Evolutionary conservation across 2,113 vertebrate genomes (phyloP).

Genomic region (Pristiophorus japonicus): DNA sequence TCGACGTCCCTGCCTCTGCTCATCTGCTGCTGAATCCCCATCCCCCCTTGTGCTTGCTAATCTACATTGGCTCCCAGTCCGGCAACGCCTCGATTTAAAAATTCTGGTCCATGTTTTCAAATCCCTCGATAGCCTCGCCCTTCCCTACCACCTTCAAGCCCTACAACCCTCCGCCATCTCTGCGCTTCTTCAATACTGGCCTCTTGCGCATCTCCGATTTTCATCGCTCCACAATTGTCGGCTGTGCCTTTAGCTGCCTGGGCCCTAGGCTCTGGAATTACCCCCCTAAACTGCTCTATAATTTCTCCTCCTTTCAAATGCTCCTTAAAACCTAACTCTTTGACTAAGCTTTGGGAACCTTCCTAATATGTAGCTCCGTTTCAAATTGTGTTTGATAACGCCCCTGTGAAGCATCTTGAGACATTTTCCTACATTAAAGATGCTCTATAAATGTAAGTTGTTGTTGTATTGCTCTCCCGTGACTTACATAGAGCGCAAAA

Average conservation of each 20-base stretch:
- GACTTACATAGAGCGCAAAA: neutral
- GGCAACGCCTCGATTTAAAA: neutral
- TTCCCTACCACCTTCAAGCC: neutral
- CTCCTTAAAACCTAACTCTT: too few species aligned
- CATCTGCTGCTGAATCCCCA: neutral
- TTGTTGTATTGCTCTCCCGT: neutral
- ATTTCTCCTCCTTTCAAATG: too few species aligned
- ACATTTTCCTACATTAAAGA: too few species aligned
- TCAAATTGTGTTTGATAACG: too few species aligned
- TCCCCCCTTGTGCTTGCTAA: neutral
- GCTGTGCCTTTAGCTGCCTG: too few species aligned
- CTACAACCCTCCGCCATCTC: neutral
- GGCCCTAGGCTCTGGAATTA: too few species aligned
- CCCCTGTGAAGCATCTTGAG: too few species aligned
- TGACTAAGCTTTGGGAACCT: too few species aligned
- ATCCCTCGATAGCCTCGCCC: neutral
- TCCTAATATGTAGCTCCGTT: too few species aligned
- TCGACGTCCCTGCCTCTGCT: neutral
- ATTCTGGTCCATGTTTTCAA: neutral
- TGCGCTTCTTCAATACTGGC: neutral
- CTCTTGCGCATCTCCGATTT: too few species aligned
- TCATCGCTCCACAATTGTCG: too few species aligned
- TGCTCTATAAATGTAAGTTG: neutral
- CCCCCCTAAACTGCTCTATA: too few species aligned
- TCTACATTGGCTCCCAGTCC: neutral